These are phyloP conservation scores for Mormyrus hasselquistii DNA, from an alignment of 2,797 vertebrate genomes.

Conservation along the genomic window DNA sequence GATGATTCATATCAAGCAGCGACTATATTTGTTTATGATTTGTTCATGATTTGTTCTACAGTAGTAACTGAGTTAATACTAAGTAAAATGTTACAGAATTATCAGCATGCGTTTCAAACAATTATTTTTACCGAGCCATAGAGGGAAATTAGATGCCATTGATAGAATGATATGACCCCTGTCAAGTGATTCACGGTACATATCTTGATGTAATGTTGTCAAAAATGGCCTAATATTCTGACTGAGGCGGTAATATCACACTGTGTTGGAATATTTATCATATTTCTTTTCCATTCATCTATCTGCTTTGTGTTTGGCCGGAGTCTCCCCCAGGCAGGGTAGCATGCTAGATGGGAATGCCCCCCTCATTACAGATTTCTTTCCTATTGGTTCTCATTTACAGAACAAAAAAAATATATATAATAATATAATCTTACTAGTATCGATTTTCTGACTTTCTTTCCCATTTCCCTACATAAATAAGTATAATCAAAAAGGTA, in stretches of 20 bases:
- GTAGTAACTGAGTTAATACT: neutral
- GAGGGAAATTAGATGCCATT: neutral
- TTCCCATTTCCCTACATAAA: neutral
- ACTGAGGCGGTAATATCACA: neutral
- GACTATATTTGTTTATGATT: neutral
- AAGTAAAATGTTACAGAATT: neutral
- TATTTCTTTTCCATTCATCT: neutral
- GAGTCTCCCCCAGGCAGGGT: neutral
- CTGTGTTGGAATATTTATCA: neutral
- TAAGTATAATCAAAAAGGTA: neutral
- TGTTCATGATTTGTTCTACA: neutral
- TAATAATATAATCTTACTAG: neutral
- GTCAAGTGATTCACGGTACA: neutral
- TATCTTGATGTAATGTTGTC: neutral
- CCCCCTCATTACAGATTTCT: neutral
- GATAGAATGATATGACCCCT: neutral
- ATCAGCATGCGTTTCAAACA: neutral
- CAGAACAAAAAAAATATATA: neutral
- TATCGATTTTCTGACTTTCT: constrained; percentile 1
- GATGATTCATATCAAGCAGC: neutral
- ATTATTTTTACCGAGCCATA: neutral
- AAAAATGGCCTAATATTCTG: neutral
- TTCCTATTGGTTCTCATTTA: neutral
- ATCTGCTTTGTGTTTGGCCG: neutral
- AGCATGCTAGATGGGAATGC: neutral